Evolutionary conservation across 64 coral and sea anemone species (phyloP).

Genomic region (Porites lutea): DNA sequence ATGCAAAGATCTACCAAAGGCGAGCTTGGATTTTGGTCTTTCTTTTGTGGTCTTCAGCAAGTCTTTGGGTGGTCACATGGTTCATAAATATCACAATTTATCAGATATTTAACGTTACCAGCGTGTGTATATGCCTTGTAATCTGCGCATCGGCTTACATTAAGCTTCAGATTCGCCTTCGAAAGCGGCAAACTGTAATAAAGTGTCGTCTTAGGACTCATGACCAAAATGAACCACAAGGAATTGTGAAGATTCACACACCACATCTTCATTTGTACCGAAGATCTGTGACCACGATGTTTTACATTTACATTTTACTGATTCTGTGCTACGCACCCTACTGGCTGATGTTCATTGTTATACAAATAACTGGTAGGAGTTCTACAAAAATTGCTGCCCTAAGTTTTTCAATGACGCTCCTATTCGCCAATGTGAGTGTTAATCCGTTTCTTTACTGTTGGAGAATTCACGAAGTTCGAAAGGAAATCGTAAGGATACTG

Average conservation of each 20-base stretch:
- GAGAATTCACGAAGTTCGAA: conserved; percentile 24
- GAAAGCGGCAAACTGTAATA: not conserved
- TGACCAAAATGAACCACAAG: not conserved
- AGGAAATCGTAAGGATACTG: not conserved
- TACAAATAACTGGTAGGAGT: conserved; percentile 6
- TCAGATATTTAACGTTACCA: conserved; percentile 15
- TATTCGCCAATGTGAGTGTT: conserved; percentile 9
- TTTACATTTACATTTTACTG: conserved; percentile 32
- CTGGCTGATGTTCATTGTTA: conserved; percentile 15
- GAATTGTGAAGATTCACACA: not conserved
- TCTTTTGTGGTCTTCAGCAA: not conserved
- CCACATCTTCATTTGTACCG: conserved; percentile 33
- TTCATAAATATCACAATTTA: conserved; percentile 16
- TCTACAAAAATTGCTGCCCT: not conserved
- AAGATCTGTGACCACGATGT: conserved; percentile 22
- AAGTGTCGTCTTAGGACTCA: not conserved
- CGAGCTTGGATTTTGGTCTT: not conserved
- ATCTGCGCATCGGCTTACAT: conserved; percentile 26
- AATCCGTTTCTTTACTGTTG: conserved; percentile 43
- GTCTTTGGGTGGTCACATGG: conserved; percentile 15
- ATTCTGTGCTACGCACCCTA: conserved; percentile 33
- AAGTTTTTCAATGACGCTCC: conserved; percentile 25
- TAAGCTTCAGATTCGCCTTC: conserved; percentile 12
- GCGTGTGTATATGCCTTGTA: not conserved
- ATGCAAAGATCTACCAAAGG: not conserved